Percentiles rank a stretch among this genome's conserved stretches.
phyloP scores from a whole-genome alignment of 2,113 vertebrate genomes.

The Gopherus flavomarginatus region DNA sequence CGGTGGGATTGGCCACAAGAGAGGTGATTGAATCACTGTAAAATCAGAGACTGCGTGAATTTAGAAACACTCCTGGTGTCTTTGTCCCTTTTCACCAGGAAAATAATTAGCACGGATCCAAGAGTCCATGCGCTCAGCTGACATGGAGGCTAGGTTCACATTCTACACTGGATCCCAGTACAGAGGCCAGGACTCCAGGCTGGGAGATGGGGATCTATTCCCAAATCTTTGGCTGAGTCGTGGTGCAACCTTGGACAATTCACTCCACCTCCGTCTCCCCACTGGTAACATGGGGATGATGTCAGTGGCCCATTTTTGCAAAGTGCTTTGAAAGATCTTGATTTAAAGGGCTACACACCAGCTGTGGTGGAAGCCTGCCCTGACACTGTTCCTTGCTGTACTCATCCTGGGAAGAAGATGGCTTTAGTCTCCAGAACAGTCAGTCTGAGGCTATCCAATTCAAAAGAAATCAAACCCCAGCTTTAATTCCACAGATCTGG shows the following conservation, averaged over 20 bases:
- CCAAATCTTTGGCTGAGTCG: neutral
- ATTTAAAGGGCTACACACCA: neutral
- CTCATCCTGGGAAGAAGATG: neutral
- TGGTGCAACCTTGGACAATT: neutral
- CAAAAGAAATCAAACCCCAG: conserved; percentile 22
- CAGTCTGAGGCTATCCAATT: neutral
- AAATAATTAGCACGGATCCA: neutral
- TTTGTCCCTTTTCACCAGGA: neutral
- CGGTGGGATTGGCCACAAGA: neutral
- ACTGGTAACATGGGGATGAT: no score
- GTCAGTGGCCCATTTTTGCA: neutral
- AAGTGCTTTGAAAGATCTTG: neutral
- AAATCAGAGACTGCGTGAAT: neutral
- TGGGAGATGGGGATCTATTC: neutral
- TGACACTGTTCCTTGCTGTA: accelerated
- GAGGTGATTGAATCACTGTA: neutral
- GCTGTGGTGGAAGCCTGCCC: neutral
- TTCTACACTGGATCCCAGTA: neutral
- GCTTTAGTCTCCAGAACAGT: accelerated
- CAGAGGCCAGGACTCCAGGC: neutral
- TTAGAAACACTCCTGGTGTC: neutral
- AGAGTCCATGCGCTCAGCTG: neutral
- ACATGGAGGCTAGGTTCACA: neutral
- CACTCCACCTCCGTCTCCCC: neutral
- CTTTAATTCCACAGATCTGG: conserved; percentile 27